phyloP scores from a whole-genome alignment of 2,113 vertebrate species.

The Charadrius vociferus region DNA sequence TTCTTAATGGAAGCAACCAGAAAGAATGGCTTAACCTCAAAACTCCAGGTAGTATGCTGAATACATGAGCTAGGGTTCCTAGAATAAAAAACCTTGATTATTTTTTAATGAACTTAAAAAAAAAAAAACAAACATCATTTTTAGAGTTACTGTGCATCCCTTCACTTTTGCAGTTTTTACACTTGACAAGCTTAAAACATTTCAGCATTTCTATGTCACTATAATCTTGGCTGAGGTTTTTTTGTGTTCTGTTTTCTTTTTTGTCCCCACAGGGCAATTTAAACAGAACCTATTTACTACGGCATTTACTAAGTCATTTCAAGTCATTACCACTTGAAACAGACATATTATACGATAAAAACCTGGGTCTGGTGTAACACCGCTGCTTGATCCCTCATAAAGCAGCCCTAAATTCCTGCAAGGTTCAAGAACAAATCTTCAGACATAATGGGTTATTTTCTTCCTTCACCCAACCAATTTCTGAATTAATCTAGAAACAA shows the following conservation, averaged over 20 bases:
- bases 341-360: not conserved
- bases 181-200: not conserved
- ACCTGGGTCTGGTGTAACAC: not conserved
- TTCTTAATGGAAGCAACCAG: not conserved
- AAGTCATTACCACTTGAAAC: not conserved
- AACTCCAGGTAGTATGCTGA: not conserved
- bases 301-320: not conserved
- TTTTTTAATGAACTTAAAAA: not conserved
- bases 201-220: not conserved
- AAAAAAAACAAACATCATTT: fast-evolving
- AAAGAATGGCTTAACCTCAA: not conserved
- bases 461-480: not conserved
- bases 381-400: not conserved
- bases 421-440: not conserved
- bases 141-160: not conserved
- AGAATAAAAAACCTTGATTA: not conserved
- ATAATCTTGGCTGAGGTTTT: not conserved
- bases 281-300: not conserved
- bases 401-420: not conserved
- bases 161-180: not conserved
- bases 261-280: not conserved
- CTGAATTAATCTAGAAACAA: not conserved
- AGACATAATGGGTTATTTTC: not conserved
- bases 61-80: not conserved
- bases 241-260: not conserved